phyloP scores from a whole-genome alignment of 2,888 invertebrate species.

The Candidula unifasciata region DNA sequence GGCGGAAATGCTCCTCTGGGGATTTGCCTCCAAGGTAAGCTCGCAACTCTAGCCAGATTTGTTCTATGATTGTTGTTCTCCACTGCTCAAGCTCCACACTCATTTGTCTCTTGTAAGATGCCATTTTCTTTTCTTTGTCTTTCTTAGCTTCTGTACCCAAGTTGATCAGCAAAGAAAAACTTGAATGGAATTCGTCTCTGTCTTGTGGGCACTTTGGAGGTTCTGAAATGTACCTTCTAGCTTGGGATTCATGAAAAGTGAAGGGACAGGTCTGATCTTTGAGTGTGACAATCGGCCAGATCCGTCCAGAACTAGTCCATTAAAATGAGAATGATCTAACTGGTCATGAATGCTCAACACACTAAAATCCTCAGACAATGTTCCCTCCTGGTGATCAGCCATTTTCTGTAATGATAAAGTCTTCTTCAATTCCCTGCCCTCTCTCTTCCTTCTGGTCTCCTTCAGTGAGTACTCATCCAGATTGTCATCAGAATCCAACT shows the following conservation, averaged over 20 bases:
- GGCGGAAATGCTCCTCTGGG: constrained; percentile 87
- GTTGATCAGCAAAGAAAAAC: constrained; percentile 86
- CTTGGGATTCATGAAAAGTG: constrained; percentile 42
- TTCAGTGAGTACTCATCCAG: constrained; percentile 59
- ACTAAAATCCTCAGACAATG: constrained; percentile 60
- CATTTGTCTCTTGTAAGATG: constrained; percentile 71
- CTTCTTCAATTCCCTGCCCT: constrained; percentile 64
- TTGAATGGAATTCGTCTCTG: constrained; percentile 78
- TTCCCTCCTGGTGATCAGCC: constrained; percentile 63
- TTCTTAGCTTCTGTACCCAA: constrained; percentile 80
- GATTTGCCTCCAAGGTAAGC: constrained; percentile 82
- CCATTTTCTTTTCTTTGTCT: constrained; percentile 68
- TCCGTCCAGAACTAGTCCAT: constrained; percentile 60
- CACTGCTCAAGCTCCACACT: constrained; percentile 91
- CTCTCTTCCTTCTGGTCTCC: constrained; percentile 65
- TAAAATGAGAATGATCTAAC: constrained; percentile 58
- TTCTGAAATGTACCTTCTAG: constrained; percentile 52
- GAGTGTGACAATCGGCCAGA: constrained; percentile 63
- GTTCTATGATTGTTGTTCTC: constrained; percentile 92
- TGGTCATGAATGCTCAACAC: constrained; percentile 44
- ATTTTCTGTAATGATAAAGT: constrained; percentile 62
- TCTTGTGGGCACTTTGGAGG: constrained; percentile 67
- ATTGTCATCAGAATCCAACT: constrained; percentile 71
- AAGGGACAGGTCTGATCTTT: constrained; percentile 18
- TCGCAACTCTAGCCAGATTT: constrained; percentile 93